Evolutionary conservation across 2,888 invertebrate species (phyloP).

Genomic region (Chrysodeixis includens): DNA sequence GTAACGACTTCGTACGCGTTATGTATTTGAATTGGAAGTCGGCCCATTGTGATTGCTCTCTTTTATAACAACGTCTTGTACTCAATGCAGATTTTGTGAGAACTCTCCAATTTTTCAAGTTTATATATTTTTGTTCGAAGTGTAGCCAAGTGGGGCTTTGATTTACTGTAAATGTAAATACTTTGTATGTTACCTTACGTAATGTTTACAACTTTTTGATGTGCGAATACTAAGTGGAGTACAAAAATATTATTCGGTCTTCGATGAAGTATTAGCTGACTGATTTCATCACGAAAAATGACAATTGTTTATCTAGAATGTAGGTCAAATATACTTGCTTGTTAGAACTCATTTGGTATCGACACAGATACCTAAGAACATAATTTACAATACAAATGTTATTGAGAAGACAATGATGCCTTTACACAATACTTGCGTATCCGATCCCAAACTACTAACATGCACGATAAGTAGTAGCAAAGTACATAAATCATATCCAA

Average conservation of each 20-base stretch:
- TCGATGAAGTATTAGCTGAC: too few relatives aligned
- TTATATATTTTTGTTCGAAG: slow-evolving; percentile 21
- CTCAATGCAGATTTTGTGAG: slow-evolving; percentile 45
- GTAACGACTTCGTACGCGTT: slow-evolving; percentile 78
- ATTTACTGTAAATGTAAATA: slow-evolving; percentile 20
- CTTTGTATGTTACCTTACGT: not conserved
- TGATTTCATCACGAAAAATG: too few relatives aligned
- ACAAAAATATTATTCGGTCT: too few relatives aligned
- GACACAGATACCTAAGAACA: too few relatives aligned
- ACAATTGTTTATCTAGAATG: too few relatives aligned
- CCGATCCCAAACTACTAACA: slow-evolving; percentile 18
- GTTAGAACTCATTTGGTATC: too few relatives aligned
- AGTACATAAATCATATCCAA: slow-evolving; percentile 57
- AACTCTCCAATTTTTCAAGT: slow-evolving; percentile 41
- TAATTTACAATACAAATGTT: too few relatives aligned
- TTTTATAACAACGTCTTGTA: slow-evolving; percentile 56
- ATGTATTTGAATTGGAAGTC: slow-evolving; percentile 69
- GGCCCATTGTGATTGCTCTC: slow-evolving; percentile 58
- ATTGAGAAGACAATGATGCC: too few relatives aligned
- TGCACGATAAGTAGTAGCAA: slow-evolving; percentile 29
- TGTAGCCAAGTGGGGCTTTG: slow-evolving; percentile 35
- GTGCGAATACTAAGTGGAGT: too few relatives aligned
- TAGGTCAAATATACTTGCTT: too few relatives aligned
- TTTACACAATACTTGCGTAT: not conserved
- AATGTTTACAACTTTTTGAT: too few relatives aligned